A percentile compares a stretch with the other conserved stretches of the same genome.
Conservation (phyloP, 2,113 vertebrate genomes). For the Osmerus eperlanus region DNA sequence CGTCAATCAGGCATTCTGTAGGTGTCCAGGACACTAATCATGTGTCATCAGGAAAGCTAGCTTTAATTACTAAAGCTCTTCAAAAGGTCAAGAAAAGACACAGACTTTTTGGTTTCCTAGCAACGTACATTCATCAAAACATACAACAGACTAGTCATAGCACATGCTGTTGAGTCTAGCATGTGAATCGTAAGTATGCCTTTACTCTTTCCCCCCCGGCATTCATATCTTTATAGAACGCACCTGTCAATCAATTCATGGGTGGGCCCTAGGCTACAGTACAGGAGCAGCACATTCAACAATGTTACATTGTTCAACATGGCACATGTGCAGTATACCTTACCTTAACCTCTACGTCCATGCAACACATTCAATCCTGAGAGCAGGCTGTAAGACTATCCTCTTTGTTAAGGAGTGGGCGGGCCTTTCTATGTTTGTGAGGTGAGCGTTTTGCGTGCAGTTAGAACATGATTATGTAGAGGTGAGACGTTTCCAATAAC, state of each 20-base stretch:
- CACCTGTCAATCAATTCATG: conserved; percentile 66
- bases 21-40: too few relatives aligned
- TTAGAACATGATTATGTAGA: conserved; percentile 58
- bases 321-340: conserved; percentile 55
- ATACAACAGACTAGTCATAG: too few relatives aligned
- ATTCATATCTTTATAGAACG: conserved; percentile 61
- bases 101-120: too few relatives aligned
- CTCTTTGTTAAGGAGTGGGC: conserved; percentile 51
- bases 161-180: conserved; percentile 6
- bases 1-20: too few relatives aligned
- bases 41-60: too few relatives aligned
- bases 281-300: conserved; percentile 52
- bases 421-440: conserved; percentile 55
- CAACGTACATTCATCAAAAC: too few relatives aligned
- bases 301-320: conserved; percentile 61
- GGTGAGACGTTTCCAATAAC: conserved; percentile 74
- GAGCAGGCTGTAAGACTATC: conserved; percentile 61
- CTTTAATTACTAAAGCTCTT: too few relatives aligned
- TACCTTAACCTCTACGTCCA: conserved; percentile 38
- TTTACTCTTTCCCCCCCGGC: conserved; percentile 49
- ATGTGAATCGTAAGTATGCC: conserved; percentile 52
- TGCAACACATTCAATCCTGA: conserved; percentile 57
- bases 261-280: conserved; percentile 60
- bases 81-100: too few relatives aligned
- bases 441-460: conserved; percentile 50